Base-by-base conservation (phyloP, 2,113 vertebrate species). In the Charadrius vociferus region DNA sequence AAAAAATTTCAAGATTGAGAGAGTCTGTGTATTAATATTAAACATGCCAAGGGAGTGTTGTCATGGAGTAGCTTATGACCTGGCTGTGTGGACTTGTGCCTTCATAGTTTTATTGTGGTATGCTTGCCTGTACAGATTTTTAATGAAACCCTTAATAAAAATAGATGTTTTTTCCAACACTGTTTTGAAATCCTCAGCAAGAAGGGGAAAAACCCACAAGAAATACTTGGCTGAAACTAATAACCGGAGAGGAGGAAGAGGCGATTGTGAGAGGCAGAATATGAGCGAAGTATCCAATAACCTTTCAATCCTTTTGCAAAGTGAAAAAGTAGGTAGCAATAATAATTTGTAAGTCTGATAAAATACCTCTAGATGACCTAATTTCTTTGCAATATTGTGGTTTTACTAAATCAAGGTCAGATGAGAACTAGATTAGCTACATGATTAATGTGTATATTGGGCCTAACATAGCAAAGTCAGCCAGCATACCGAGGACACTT, bases 351-450 rank as follows among this genome's bases (percentile, higher is more conserved):
- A 89, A 91, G 71, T 45, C 84, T 94, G 97, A 96, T 97, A 95
- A 91, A 88, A 66, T 79, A 83, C 27, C 63, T 94, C 67, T 20
- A 85, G 74, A 92, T 63, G 63, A 95, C 49, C 45, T 78, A 81
- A 91, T 94, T 94, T 90, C 53, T 88, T 79, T 93, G 63, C 78
- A 90, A 16, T 93, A 70, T 73, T 93, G 62, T 94, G 72, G 55
- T 52, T 94, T 96, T 88, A 81, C 75, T 95, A 86, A 96, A 94
- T 75, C 88, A 95, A 96, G 92, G 95, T 95, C 80, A 96, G 86
- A 96, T 94, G 81, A 90, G 78, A 94, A 32, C 50, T 82, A 82
- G 92, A 96, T 95, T 95, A 96, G 71, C 90, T 81, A 8, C 36
- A 50, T 96, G 93, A 96, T 95, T 95, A 96, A 96, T 93, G 62